Base-by-base conservation (phyloP, 1,140 invertebrate genomes). In the Thrips palmi region DNA sequence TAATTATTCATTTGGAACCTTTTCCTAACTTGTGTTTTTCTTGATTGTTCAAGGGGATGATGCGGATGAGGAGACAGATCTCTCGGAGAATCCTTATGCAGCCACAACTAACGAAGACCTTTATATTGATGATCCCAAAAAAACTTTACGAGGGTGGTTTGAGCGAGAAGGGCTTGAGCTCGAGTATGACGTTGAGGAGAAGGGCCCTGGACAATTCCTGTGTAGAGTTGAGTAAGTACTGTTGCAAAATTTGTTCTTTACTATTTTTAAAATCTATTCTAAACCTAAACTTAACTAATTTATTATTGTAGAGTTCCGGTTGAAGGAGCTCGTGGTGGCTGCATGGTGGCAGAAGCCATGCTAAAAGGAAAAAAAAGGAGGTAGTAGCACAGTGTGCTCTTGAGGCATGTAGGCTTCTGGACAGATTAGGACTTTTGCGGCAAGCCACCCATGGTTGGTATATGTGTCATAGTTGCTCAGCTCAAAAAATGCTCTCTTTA, bases 61-160 rank as follows among this genome's bases (percentile, higher is more conserved):
- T 56, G 86, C 84, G 1, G 82, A 83, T 41, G 85, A 87, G 49
- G 83, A 87, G 48, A 70, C 74, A 0, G 81, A 85, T 54, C 50
- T 80, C 6, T 56, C 70, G 2, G 77, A 81, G 34, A 91, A 91
- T 62, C 86, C 85, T 1, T 91, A 71, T 57, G 83, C 85, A 0
- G 59, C 65, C 33, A 70, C 71, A 1, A 68, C 64, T 30, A 85
- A 89, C 55, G 87, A 93, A 55, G 82, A 91, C 44, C 53, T 93
- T 4, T 92, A 85, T 55, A 59, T 93, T 18, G 77, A 88, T 37
- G 91, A 97, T 63, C 92, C 93, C 0, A 96, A 97, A 57, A 93
- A 92, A 57, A 87, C 87, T 2, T 55, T 98, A 4, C 62, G 84
- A 46, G 84, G 86, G 0, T 97, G 87, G 68, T 96, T 92, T 58